Evolutionary conservation across 2,113 vertebrate species (phyloP).

Genomic region (Planiliza haematocheilus): DNA sequence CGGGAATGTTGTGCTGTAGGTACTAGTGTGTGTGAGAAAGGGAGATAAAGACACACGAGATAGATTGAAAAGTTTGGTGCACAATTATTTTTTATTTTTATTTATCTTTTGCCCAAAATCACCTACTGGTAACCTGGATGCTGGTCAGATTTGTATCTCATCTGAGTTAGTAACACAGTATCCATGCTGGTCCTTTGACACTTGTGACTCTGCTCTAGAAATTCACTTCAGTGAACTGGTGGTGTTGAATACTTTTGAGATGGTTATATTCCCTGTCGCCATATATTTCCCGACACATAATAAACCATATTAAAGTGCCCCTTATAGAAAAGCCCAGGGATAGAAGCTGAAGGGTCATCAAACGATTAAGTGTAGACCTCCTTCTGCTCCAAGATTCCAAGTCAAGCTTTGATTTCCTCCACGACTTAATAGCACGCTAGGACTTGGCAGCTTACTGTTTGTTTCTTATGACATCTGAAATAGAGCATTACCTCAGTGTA

Average conservation of each 20-base stretch:
- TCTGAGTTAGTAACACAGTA: background rate
- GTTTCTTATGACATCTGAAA: constrained; percentile 27
- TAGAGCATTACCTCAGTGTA: constrained; percentile 33
- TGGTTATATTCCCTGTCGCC: constrained; percentile 16
- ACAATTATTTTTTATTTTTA: no score
- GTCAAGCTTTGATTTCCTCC: no score
- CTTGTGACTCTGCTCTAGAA: no score
- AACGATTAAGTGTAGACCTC: constrained; percentile 5
- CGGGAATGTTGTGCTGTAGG: no score
- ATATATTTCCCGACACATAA: constrained; percentile 10
- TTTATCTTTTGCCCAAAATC: no score
- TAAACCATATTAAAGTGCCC: constrained; percentile 17
- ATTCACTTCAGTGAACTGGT: no score
- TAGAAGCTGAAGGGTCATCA: constrained; percentile 7
- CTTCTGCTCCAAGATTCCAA: constrained; percentile 45
- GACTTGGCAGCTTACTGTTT: constrained; percentile 38
- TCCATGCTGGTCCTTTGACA: background rate
- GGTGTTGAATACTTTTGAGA: constrained; percentile 23
- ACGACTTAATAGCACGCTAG: background rate
- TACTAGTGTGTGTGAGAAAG: no score
- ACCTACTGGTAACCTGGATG: no score
- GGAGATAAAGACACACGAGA: no score
- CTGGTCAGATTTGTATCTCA: no score
- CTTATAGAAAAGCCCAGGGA: constrained; percentile 2
- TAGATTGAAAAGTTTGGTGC: no score